Evolutionary conservation across 2,113 vertebrate genomes (phyloP), one percentile per base, ranked within the genome.

Genomic region (Laterallus jamaicensis): DNA sequence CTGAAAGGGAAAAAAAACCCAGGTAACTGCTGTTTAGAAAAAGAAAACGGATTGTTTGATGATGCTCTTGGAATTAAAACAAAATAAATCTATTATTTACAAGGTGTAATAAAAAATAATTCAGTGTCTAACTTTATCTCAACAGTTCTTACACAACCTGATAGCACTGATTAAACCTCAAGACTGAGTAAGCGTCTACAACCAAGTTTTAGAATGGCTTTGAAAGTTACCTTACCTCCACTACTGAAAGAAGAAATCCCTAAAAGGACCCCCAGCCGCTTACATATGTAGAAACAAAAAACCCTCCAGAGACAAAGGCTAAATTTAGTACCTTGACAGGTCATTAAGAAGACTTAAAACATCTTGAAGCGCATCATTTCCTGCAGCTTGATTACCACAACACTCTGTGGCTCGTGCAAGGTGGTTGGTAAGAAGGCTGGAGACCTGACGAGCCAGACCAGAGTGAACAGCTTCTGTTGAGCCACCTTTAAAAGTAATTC

Each of bases 321-420:
- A 63, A 42, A 5, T 97, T 20, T 68, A 42, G 5, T 97, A 99
- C 99, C 99, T 99, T 24, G 99, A 99, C 58, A 99, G 98, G 90
- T 99, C 99, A 81, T 99, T 99, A 49, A 99, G 99, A 55, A 99
- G 98, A 93, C 99, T 99, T 35, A 99, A 99, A 15, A 99, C 99
- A 58, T 99, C 99, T 86, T 99, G 99, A 52, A 99, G 98, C 0
- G 99, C 99, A 4, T 99, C 99, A 25, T 99, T 99, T 17, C 99
- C 99, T 10, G 99, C 99, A 85, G 99, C 99, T 93, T 99, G 99
- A 95, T 99, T 99, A 49, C 99, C 99, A 75, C 99, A 99, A 92
- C 99, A 99, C 94, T 99, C 99, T 0, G 99, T 99, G 5, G 99
- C 99, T 78, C 99, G 98, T 50, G 99, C 99, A 29, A 99, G 98